Conservation (phyloP, 2,797 vertebrate genomes). For the Gymnopithys bicolor region DNA sequence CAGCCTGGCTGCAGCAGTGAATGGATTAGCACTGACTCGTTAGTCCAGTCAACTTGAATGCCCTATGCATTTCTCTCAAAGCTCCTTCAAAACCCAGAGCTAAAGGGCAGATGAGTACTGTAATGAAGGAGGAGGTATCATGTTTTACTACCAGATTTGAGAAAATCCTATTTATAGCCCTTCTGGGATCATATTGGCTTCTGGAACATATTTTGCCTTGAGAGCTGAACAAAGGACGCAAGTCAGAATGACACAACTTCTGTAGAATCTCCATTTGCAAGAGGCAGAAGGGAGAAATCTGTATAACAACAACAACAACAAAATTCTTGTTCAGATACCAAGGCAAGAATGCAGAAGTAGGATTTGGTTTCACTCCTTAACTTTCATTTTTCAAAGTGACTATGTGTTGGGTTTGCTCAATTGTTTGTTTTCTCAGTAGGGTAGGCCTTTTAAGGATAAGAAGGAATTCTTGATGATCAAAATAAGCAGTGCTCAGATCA, state of each 20-base stretch:
- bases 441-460: background rate
- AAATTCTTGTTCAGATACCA: background rate
- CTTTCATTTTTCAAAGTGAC: background rate
- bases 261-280: background rate
- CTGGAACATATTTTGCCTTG: background rate
- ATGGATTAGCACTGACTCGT: background rate
- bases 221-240: background rate
- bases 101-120: background rate
- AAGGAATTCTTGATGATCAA: background rate
- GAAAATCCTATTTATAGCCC: background rate
- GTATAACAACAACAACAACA: background rate
- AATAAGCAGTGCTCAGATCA: background rate
- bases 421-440: background rate
- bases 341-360: background rate
- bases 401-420: rapidly evolving
- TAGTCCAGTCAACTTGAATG: background rate
- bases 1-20: background rate
- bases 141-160: constrained; percentile 10
- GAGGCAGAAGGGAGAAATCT: background rate
- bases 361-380: background rate
- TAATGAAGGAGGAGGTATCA: background rate
- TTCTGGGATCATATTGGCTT: background rate
- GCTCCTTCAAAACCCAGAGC: background rate
- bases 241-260: background rate
- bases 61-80: background rate